These are phyloP conservation scores for Melanocharis versteri DNA, from an alignment of 2,113 vertebrate species.

Conservation along the genomic window DNA sequence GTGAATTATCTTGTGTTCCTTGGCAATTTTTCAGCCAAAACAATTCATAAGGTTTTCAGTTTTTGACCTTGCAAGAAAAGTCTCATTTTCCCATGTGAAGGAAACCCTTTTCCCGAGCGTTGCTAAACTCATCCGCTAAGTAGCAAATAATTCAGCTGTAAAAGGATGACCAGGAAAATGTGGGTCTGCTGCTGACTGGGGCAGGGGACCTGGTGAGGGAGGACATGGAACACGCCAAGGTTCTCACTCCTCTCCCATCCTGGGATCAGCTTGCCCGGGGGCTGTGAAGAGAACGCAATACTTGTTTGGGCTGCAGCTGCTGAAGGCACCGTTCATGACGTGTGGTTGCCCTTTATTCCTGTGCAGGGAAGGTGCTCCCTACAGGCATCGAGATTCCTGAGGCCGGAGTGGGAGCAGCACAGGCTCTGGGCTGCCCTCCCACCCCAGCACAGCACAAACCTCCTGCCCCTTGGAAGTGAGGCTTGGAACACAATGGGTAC, in stretches of 20 bases:
- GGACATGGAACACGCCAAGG: neutral
- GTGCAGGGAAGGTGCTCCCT: neutral
- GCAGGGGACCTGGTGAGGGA: neutral
- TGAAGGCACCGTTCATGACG: neutral
- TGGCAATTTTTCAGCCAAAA: constrained; percentile 12
- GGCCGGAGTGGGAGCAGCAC: neutral
- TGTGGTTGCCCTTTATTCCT: neutral
- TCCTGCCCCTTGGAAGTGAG: neutral
- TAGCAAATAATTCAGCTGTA: neutral
- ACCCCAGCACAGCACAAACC: neutral
- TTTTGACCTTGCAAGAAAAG: neutral
- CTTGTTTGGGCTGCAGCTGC: neutral
- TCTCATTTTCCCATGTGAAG: neutral
- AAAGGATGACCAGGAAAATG: neutral
- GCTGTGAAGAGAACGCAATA: neutral
- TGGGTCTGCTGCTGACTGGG: neutral
- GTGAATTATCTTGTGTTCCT: neutral
- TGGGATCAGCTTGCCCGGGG: neutral
- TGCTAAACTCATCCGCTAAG: neutral
- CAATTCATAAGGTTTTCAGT: neutral
- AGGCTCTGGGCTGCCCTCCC: neutral
- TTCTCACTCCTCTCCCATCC: neutral
- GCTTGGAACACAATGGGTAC: neutral
- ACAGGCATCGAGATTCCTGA: rapidly evolving
- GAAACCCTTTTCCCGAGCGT: neutral